These are phyloP conservation scores for Leuciscus idus DNA, from an alignment of 2,113 vertebrate species.

Conservation along the genomic window DNA sequence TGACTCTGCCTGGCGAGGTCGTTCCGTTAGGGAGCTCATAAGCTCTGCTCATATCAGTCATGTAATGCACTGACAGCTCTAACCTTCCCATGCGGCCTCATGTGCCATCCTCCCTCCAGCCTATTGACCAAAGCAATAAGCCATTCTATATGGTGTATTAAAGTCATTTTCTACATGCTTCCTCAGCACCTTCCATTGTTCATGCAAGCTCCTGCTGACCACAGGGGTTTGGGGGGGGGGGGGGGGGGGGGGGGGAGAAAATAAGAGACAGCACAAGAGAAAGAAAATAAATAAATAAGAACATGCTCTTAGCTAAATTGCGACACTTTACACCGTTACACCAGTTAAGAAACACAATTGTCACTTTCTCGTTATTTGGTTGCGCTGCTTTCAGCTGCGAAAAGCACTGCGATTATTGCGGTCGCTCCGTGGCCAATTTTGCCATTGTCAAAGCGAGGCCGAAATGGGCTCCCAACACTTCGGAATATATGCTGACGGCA, in stretches of 20 bases:
- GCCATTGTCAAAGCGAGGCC: slow-evolving; percentile 77
- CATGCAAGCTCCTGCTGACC: slow-evolving; percentile 98
- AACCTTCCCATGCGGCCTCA: slow-evolving; percentile 98
- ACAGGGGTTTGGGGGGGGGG: slow-evolving; percentile 56
- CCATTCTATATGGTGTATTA: slow-evolving; percentile 99
- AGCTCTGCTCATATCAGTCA: slow-evolving; percentile 92
- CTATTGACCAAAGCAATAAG: slow-evolving; percentile 99
- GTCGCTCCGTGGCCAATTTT: slow-evolving; percentile 84
- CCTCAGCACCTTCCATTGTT: slow-evolving; percentile 99
- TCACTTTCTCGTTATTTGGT: slow-evolving; percentile 68
- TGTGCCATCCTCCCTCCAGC: slow-evolving; percentile 93
- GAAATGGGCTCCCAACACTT: slow-evolving; percentile 80
- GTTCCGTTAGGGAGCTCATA: slow-evolving; percentile 96
- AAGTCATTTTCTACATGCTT: slow-evolving; percentile 99
- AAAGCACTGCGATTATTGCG: slow-evolving; percentile 87
- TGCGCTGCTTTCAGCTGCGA: slow-evolving; percentile 79
- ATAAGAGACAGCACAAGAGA: slow-evolving; percentile 70
- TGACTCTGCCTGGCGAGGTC: slow-evolving; percentile 92
- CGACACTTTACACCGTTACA: slow-evolving; percentile 90
- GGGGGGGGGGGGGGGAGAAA: slow-evolving; percentile 53
- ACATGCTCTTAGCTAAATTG: slow-evolving; percentile 87
- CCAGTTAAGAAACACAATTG: slow-evolving; percentile 87
- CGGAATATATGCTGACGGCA: slow-evolving; percentile 84
- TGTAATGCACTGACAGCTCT: slow-evolving; percentile 92
- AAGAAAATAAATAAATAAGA: slow-evolving; percentile 41